Conservation (phyloP, 1,140 invertebrate genomes). For the Drosophila saltans region DNA sequence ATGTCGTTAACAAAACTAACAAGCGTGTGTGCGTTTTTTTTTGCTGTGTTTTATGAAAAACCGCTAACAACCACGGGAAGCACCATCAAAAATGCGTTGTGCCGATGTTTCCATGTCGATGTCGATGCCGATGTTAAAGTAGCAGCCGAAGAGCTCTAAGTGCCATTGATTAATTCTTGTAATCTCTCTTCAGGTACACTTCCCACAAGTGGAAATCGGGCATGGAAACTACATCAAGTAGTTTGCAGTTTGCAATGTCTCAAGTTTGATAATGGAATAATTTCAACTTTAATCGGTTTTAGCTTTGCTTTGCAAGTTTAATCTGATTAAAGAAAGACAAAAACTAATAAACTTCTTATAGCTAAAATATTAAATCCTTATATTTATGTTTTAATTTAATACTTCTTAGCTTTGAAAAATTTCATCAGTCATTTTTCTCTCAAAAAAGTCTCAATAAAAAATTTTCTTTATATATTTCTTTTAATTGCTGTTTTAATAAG, state of each 20-base stretch:
- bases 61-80: constrained; percentile 47
- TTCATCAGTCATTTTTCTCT: no score
- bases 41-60: constrained; percentile 29
- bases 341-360: no score
- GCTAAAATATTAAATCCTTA: no score
- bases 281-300: no score
- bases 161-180: constrained; percentile 49
- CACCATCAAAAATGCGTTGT: constrained; percentile 20
- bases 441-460: no score
- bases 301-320: no score
- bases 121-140: constrained; percentile 37
- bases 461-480: no score
- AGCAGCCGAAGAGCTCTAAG: constrained; percentile 28
- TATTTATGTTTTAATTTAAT: no score
- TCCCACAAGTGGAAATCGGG: not conserved
- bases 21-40: constrained; percentile 22
- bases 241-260: not conserved
- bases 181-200: constrained; percentile 19
- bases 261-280: no score
- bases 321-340: no score
- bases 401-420: no score
- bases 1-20: constrained; percentile 53
- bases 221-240: not conserved
- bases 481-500: no score
- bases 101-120: constrained; percentile 19